phyloP scores from a whole-genome alignment of 2,797 vertebrate genomes.

The Cichlasoma orientale region DNA sequence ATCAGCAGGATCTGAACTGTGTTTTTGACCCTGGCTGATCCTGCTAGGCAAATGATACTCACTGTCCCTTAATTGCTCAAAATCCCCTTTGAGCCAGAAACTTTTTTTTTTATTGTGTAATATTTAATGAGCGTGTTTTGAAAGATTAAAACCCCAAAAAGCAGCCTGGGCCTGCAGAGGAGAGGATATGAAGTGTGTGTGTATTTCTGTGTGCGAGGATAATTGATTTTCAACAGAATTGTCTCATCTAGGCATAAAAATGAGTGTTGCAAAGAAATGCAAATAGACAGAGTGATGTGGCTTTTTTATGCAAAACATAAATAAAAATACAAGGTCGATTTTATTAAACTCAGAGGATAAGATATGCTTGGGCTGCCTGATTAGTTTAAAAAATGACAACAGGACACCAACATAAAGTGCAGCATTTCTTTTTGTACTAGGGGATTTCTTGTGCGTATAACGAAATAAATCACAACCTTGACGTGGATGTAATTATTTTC shows the following conservation, averaged over 20 bases:
- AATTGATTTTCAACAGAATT: constrained; percentile 12
- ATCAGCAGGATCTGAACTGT: background rate
- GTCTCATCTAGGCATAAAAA: background rate
- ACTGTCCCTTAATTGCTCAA: constrained; percentile 43
- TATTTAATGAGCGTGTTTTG: constrained; percentile 71
- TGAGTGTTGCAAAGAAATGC: background rate
- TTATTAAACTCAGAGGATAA: background rate
- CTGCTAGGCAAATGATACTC: constrained; percentile 42
- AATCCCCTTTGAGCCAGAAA: constrained; percentile 43
- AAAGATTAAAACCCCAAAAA: constrained; percentile 63
- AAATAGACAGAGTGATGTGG: background rate
- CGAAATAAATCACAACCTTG: background rate
- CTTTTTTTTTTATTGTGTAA: constrained; percentile 64
- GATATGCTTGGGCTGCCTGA: background rate
- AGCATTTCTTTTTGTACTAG: background rate
- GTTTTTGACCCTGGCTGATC: constrained; percentile 13
- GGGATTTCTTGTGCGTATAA: background rate
- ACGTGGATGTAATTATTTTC: background rate
- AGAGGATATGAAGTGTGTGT: constrained; percentile 15
- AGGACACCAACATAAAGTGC: too few relatives aligned
- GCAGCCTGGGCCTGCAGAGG: constrained; percentile 52
- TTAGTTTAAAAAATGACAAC: background rate
- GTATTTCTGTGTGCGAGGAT: constrained; percentile 8
- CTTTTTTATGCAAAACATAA: background rate
- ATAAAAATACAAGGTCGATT: rapidly evolving